phyloP scores from a whole-genome alignment of 2,113 vertebrate genomes.

The Pachypanchax playfairii region DNA sequence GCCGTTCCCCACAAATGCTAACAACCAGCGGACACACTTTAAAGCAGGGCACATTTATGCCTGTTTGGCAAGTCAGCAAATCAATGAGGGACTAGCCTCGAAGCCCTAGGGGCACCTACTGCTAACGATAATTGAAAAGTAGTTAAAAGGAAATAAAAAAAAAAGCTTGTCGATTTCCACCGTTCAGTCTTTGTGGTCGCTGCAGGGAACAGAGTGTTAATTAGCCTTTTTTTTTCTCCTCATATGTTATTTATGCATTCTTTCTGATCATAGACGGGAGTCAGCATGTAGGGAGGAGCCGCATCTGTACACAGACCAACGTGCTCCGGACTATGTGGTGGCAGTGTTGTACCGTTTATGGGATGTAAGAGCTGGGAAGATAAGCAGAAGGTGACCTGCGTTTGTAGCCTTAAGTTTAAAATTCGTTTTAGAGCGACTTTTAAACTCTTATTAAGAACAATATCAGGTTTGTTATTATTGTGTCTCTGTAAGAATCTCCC shows the following conservation, averaged over 20 bases:
- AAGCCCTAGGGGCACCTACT: conserved; percentile 13
- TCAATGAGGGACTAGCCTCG: conserved; percentile 12
- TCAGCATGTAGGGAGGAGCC: conserved; percentile 36
- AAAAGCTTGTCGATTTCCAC: conserved; percentile 8
- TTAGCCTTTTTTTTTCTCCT: conserved; percentile 51
- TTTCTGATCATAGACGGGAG: conserved; percentile 53
- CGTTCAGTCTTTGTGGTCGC: conserved; percentile 35
- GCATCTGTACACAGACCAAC: conserved; percentile 28
- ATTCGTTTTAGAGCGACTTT: neutral
- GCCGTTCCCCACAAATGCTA: neutral
- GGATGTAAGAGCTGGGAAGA: neutral
- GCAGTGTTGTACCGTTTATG: neutral
- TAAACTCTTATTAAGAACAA: too few relatives aligned
- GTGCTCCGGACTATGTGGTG: neutral
- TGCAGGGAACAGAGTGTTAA: conserved; percentile 55
- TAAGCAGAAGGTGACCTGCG: conserved; percentile 13
- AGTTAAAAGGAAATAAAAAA: neutral
- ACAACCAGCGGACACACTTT: conserved; percentile 11
- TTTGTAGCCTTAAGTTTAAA: neutral
- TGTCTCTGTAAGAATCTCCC: too few relatives aligned
- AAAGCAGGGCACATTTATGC: conserved; percentile 1
- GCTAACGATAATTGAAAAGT: conserved; percentile 50
- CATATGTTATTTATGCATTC: conserved; percentile 73
- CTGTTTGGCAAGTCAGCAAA: conserved; percentile 51
- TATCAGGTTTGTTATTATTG: too few relatives aligned